Percentiles rank a stretch among this genome's conserved stretches.
phyloP scores from a whole-genome alignment of 2,797 vertebrate species.

The Sciaenops ocellatus region DNA sequence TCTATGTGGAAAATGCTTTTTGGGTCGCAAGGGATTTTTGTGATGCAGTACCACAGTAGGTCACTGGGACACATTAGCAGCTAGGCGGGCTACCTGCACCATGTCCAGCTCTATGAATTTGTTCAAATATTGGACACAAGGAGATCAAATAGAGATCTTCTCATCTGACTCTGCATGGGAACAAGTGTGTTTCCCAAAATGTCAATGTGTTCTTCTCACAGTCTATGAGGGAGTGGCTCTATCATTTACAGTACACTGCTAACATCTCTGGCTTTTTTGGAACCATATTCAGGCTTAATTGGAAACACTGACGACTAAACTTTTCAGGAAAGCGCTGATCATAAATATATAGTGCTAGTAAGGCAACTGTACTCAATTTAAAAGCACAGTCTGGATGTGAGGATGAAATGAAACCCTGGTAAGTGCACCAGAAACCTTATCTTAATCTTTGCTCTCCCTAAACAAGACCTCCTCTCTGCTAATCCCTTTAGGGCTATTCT shows the following conservation, averaged over 20 bases:
- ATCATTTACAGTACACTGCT: slow-evolving; percentile 7
- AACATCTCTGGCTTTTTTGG: slow-evolving; percentile 17
- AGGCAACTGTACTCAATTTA: slow-evolving; percentile 17
- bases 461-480: slow-evolving; percentile 54
- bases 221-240: not conserved
- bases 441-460: slow-evolving; percentile 66
- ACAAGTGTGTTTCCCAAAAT: not conserved
- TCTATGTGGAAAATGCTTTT: not conserved
- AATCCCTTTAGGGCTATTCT: slow-evolving; percentile 53
- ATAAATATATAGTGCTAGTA: slow-evolving; percentile 5
- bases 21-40: not conserved
- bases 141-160: not conserved
- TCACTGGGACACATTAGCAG: not conserved
- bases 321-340: slow-evolving; percentile 9
- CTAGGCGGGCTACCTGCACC: not conserved
- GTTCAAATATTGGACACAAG: not conserved
- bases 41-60: not conserved
- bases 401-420: slow-evolving; percentile 59
- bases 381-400: slow-evolving; percentile 28
- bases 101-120: not conserved
- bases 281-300: slow-evolving; percentile 9
- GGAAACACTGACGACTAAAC: slow-evolving; percentile 10
- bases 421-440: slow-evolving; percentile 67
- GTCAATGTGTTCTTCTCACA: not conserved
- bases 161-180: not conserved